Evolutionary conservation across 2,113 vertebrate species (phyloP), one percentile per base, ranked within the genome.

Genomic region (Nematolebias whitei): DNA sequence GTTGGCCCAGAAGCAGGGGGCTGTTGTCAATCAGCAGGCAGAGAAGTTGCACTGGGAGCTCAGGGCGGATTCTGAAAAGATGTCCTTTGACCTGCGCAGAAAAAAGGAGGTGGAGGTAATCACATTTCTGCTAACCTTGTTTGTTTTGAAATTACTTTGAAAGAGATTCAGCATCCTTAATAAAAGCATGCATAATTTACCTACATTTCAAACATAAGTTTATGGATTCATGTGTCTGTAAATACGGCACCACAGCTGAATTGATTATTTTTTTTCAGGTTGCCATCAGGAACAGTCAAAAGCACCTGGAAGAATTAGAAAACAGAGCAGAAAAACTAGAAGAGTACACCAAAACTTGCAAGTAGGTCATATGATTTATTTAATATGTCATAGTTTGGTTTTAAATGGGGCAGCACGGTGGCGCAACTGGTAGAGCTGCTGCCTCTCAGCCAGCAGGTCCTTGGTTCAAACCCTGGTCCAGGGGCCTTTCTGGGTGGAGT

Each of bases 31-130:
- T 11, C 97, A 99, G 47, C 94, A 95, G 32, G 82, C 93, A 2
- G 91, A 96, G 62, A 96, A 96, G 58, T 85, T 98, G 29, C 83
- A 79, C 2, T 94, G 95, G 96, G 95, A 96, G 20, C 87, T 95
- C 47, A 95, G 80, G 76, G 91, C 93, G 0, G 94, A 96, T 48
- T 43, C 77, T 2, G 96, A 96, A 51, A 95, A 92, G 68, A 78
- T 96, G 60, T 86, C 89, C n/a, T 93, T 96, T 51, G 92, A 95
- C 65, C 79, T 91, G 77, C 93, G 93, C 75, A 92, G 90, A 63
- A 93, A 90, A 66, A 94, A 83, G 51, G 96, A 98, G 78, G 64
- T 92, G 40, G 85, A 96, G 95, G 98, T 98, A 92, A 13, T 59
- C 6, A 35, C 43, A 23, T 14, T 67, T 60, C 13, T 23, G 24